Percentiles rank a stretch among this genome's conserved stretches.
Evolutionary conservation across 30 jellyfish, hydroid and myxozoan genomes (phyloP).

Genomic region (Cassiopea andromeda): DNA sequence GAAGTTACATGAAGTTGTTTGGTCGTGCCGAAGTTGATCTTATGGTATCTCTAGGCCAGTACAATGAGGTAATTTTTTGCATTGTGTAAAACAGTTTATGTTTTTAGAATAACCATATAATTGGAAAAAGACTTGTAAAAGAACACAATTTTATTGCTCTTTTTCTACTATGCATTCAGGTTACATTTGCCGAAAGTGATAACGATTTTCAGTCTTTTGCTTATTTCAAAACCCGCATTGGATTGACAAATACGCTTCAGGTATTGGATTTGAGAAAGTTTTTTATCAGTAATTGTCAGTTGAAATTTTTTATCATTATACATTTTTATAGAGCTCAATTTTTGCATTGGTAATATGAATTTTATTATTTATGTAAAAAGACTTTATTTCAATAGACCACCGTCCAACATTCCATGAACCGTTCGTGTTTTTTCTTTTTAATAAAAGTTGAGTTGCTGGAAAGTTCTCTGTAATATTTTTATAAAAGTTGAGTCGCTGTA

Average conservation of each 20-base stretch:
- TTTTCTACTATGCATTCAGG: constrained; percentile 15
- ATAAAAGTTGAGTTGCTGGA: too few relatives aligned
- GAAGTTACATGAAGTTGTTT: constrained; percentile 71
- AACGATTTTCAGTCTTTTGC: constrained; percentile 74
- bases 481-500: too few relatives aligned
- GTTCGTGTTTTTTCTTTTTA: too few relatives aligned
- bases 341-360: too few relatives aligned
- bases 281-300: neutral
- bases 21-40: constrained; percentile 92
- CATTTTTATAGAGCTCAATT: too few relatives aligned
- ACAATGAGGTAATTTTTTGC: constrained; percentile 57
- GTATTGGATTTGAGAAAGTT: neutral
- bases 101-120: neutral
- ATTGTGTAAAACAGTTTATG: neutral
- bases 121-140: neutral
- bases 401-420: too few relatives aligned
- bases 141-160: too few relatives aligned
- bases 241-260: constrained; percentile 72
- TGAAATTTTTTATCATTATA: too few relatives aligned
- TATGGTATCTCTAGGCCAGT: constrained; percentile 87
- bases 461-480: too few relatives aligned
- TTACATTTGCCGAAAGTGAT: constrained; percentile 21
- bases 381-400: too few relatives aligned
- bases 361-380: too few relatives aligned
- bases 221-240: constrained; percentile 76